phyloP scores from a whole-genome alignment of 2,113 vertebrate genomes.

The Ptyas mucosa region DNA sequence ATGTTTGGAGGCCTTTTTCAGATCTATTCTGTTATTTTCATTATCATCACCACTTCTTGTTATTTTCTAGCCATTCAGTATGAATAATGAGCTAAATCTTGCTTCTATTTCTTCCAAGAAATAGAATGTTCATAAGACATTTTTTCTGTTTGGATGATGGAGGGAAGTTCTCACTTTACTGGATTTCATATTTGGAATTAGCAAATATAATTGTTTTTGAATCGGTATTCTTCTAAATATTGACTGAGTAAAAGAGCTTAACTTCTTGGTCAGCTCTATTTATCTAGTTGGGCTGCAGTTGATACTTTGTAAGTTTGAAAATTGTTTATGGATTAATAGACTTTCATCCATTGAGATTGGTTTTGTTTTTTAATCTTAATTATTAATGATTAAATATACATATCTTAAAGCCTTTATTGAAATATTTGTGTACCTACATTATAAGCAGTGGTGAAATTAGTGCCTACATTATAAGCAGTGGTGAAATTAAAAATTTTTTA shows the following conservation, averaged over 20 bases:
- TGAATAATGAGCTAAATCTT: not conserved
- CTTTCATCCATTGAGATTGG: not conserved
- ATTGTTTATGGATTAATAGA: not conserved
- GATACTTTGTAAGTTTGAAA: not conserved
- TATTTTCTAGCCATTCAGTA: not conserved
- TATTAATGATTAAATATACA: not conserved
- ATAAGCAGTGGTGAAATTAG: too few species aligned
- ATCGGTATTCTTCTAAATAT: not conserved
- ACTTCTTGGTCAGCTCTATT: not conserved
- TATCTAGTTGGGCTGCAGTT: not conserved
- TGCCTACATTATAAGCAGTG: not conserved
- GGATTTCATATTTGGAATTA: not conserved
- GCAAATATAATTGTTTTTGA: not conserved
- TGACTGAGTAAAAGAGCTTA: not conserved
- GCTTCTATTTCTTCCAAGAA: conserved; percentile 7
- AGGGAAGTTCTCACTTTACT: accelerated
- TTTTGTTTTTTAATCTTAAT: not conserved
- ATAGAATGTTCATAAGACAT: not conserved
- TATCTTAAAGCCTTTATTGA: not conserved
- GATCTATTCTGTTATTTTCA: not conserved
- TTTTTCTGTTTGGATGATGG: not conserved
- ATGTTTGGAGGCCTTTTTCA: not conserved
- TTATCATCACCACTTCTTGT: not conserved
- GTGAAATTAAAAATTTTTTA: too few species aligned
- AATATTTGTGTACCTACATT: not conserved